These are phyloP conservation scores for Palloptera scutellata DNA, from an alignment of 2,888 invertebrate genomes.

Conservation along the genomic window DNA sequence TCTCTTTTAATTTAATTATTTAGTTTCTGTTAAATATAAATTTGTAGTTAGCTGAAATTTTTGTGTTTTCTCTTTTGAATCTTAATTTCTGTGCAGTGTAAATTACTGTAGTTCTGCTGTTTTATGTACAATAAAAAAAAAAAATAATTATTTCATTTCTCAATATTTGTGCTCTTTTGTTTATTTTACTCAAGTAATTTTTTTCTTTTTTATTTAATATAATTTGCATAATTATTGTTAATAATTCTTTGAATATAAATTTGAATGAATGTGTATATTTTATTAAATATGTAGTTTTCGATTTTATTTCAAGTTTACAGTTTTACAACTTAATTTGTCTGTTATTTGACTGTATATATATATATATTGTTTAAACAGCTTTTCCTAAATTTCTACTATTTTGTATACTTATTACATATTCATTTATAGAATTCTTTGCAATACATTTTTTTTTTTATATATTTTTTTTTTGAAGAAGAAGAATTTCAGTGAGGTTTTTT, in stretches of 20 bases:
- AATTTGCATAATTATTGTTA: constrained; percentile 13
- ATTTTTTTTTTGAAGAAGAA: constrained; percentile 42
- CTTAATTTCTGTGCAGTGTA: constrained; percentile 3
- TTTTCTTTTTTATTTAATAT: constrained; percentile 30
- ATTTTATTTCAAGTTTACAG: background rate
- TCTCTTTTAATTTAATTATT: background rate
- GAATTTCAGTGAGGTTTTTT: constrained; percentile 61
- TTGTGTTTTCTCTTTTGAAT: constrained; percentile 15
- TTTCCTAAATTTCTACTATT: constrained; percentile 41
- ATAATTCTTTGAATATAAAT: background rate
- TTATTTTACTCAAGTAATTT: constrained; percentile 17
- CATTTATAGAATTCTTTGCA: constrained; percentile 24
- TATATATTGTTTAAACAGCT: constrained; percentile 35
- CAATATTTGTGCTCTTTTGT: constrained; percentile 35
- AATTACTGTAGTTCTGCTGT: constrained; percentile 10
- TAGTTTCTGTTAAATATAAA: constrained; percentile 6
- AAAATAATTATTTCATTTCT: constrained; percentile 21
- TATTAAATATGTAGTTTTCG: no score
- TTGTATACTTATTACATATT: constrained; percentile 28
- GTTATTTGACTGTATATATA: constrained; percentile 29
- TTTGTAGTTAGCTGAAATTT: constrained; percentile 17
- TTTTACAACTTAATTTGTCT: background rate
- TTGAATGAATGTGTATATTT: constrained; percentile 9
- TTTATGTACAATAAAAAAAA: constrained; percentile 35
- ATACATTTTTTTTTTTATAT: constrained; percentile 31